These are phyloP conservation scores for Papilio polytes DNA, from an alignment of 1,140 invertebrate species.

Conservation along the genomic window DNA sequence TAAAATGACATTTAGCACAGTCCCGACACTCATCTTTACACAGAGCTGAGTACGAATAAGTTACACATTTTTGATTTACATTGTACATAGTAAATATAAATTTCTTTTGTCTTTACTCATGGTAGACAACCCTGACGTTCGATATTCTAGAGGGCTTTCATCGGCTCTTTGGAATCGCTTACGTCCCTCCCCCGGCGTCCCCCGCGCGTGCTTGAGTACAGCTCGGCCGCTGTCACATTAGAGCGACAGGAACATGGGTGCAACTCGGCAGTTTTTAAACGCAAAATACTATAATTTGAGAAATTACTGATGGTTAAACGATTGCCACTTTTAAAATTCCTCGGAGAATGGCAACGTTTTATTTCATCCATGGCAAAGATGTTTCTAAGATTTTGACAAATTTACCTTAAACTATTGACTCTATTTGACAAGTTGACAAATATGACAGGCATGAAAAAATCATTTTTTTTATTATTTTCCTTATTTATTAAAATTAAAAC, in stretches of 20 bases:
- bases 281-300: conserved; percentile 17
- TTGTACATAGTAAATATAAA: background rate
- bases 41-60: too few species aligned
- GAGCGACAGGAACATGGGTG: background rate
- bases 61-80: too few species aligned
- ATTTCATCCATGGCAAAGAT: background rate
- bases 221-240: conserved; percentile 30
- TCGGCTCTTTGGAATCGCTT: conserved; percentile 78
- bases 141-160: conserved; percentile 77
- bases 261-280: background rate
- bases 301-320: background rate
- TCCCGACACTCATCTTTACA: background rate
- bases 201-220: conserved; percentile 51
- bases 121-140: conserved; percentile 68
- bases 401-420: too few species aligned
- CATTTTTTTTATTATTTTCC: too few species aligned
- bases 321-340: background rate
- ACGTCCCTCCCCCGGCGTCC: conserved; percentile 43
- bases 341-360: background rate
- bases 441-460: too few species aligned
- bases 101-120: background rate
- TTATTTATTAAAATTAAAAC: too few species aligned
- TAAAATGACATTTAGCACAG: too few species aligned
- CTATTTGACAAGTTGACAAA: too few species aligned
- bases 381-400: background rate